phyloP scores from a whole-genome alignment of 2,113 vertebrate species.

The Dendropsophus ebraccatus region DNA sequence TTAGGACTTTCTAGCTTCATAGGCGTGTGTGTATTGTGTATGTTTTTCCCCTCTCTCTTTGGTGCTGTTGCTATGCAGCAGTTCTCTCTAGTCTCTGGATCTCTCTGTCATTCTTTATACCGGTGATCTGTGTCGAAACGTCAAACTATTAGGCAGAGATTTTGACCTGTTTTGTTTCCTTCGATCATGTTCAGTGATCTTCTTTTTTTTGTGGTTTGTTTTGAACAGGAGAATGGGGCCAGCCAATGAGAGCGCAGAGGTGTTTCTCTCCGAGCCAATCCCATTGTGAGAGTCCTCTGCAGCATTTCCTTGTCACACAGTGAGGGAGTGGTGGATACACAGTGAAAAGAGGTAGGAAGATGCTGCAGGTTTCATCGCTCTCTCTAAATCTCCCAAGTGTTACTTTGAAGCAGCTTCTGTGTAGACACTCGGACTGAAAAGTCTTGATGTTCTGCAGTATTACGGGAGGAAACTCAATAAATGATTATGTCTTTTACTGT shows the following conservation, averaged over 20 bases:
- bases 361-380: slow-evolving; percentile 49
- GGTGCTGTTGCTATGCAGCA: slow-evolving; percentile 7
- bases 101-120: background rate
- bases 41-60: background rate
- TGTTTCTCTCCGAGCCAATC: slow-evolving; percentile 62
- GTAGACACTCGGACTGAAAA: background rate
- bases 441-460: background rate
- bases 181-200: slow-evolving; percentile 7
- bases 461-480: slow-evolving; percentile 38
- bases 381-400: slow-evolving; percentile 26
- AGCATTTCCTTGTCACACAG: slow-evolving; percentile 56
- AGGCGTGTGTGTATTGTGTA: background rate
- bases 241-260: slow-evolving; percentile 66
- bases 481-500: slow-evolving; percentile 48
- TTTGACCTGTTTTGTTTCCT: slow-evolving; percentile 1
- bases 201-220: slow-evolving; percentile 47
- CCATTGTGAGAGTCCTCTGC: slow-evolving; percentile 57
- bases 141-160: background rate
- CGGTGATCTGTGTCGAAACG: background rate
- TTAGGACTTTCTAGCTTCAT: background rate
- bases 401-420: slow-evolving; percentile 22
- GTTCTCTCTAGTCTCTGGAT: background rate
- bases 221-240: slow-evolving; percentile 36
- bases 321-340: slow-evolving; percentile 55
- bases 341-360: slow-evolving; percentile 54